Evolutionary conservation across 2,113 vertebrate genomes (phyloP).

Genomic region (Pluvianellus socialis): DNA sequence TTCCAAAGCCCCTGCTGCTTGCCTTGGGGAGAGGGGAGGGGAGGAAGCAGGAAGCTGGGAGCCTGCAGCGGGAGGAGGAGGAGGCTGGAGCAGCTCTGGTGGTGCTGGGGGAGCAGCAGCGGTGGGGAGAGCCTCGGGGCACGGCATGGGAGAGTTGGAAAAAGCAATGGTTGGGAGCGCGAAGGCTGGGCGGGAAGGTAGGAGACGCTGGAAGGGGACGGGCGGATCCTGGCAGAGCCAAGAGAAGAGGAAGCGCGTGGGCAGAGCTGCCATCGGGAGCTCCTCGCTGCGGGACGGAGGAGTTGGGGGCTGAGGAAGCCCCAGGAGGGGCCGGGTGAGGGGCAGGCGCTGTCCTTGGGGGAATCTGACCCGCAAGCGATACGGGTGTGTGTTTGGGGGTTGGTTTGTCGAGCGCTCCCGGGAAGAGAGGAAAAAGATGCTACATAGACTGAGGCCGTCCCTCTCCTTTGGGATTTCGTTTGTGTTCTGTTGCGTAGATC

Average conservation of each 20-base stretch:
- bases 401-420: neutral
- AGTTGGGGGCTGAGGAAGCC: neutral
- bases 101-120: neutral
- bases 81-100: neutral
- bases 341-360: neutral
- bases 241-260: neutral
- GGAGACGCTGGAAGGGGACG: neutral
- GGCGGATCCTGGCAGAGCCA: neutral
- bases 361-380: accelerated
- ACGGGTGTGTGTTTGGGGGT: accelerated
- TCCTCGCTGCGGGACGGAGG: neutral
- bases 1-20: neutral
- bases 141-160: neutral
- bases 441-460: too few species aligned
- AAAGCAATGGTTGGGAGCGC: too few species aligned
- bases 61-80: neutral
- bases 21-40: neutral
- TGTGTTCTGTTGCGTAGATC: neutral
- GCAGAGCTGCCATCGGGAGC: neutral
- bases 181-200: neutral
- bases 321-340: neutral
- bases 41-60: neutral
- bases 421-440: neutral
- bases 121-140: neutral
- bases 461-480: neutral